A percentile compares a stretch with the other conserved stretches of the same genome.
phyloP scores from a whole-genome alignment of 2,113 vertebrate genomes.

The Erythrolamprus reginae region DNA sequence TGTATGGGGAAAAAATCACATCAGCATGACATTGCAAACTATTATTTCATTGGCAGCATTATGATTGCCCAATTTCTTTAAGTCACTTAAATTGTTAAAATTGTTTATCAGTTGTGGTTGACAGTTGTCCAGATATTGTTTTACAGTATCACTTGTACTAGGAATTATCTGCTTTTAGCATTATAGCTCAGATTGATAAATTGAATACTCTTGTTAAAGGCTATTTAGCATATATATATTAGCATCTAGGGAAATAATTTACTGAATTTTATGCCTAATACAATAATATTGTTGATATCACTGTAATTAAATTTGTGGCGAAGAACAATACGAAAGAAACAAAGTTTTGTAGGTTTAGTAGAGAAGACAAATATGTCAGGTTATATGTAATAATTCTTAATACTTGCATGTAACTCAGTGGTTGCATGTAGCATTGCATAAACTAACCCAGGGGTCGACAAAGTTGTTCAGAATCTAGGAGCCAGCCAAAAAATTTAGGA shows the following conservation, averaged over 20 bases:
- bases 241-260: background rate
- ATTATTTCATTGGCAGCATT: background rate
- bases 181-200: background rate
- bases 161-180: background rate
- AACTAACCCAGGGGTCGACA: too few species aligned
- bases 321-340: background rate
- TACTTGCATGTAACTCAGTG: background rate
- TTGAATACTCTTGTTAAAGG: background rate
- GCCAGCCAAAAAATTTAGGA: too few species aligned
- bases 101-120: background rate
- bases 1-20: background rate
- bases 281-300: background rate
- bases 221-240: background rate
- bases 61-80: background rate
- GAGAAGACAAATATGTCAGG: background rate
- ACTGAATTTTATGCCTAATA: background rate
- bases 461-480: too few species aligned
- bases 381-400: background rate
- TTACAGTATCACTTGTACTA: background rate
- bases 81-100: background rate
- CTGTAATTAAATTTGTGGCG: background rate
- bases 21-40: background rate
- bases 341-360: background rate
- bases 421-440: background rate
- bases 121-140: background rate